A percentile compares a stretch with the other conserved stretches of the same genome.
Conservation (phyloP, 2,888 invertebrate species). For the Anaspis maculata region DNA sequence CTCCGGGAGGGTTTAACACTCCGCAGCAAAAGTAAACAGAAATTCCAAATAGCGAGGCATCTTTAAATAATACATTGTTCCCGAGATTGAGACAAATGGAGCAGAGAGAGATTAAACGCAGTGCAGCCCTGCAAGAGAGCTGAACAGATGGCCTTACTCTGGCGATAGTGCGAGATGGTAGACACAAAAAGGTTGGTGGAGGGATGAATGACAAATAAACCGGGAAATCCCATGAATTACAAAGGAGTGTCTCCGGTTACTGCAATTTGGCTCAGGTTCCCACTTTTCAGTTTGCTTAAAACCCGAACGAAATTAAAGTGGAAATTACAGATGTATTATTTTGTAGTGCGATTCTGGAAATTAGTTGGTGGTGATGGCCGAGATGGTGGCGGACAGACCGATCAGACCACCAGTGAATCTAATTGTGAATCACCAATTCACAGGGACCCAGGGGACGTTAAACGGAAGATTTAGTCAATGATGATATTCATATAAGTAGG, state of each 20-base stretch:
- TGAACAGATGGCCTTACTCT: slow-evolving; percentile 18
- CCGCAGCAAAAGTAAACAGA: slow-evolving; percentile 21
- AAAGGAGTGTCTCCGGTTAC: slow-evolving; percentile 42
- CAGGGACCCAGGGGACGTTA: no score
- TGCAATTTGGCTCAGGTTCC: slow-evolving; percentile 14
- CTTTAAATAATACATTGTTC: slow-evolving; percentile 44
- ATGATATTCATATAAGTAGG: no score
- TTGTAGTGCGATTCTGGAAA: no score
- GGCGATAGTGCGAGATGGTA: slow-evolving; percentile 22
- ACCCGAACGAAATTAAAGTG: slow-evolving; percentile 35
- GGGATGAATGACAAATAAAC: slow-evolving; percentile 44
- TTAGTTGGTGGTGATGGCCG: no score
- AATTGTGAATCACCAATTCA: no score
- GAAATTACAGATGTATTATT: slow-evolving; percentile 36
- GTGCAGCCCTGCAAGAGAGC: slow-evolving; percentile 23
- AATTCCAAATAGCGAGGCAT: slow-evolving; percentile 25
- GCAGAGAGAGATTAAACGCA: slow-evolving; percentile 38
- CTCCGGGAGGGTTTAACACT: background rate
- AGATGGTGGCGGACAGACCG: no score
- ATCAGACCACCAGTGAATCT: no score
- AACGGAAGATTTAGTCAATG: no score
- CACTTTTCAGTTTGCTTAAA: slow-evolving; percentile 25
- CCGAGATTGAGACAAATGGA: slow-evolving; percentile 44
- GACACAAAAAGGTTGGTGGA: slow-evolving; percentile 34
- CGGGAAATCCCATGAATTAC: slow-evolving; percentile 44